These are phyloP conservation scores for Tenthredo distinguenda DNA, from an alignment of 2,888 invertebrate species.

Conservation along the genomic window DNA sequence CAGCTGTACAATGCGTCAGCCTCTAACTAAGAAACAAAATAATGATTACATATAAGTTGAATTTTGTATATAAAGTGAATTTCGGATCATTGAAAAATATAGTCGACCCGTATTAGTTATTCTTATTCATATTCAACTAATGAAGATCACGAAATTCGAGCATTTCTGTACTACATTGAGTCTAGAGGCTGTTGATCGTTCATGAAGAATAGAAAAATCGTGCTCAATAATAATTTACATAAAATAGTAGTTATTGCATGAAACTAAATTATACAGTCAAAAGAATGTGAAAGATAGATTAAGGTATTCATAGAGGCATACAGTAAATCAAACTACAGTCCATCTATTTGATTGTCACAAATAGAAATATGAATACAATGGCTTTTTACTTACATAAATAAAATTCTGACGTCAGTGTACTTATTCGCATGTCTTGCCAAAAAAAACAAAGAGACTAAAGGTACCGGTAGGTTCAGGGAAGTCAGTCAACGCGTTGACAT, in stretches of 20 bases:
- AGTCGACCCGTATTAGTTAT: background rate
- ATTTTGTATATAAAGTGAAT: background rate
- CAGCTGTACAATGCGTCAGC: slow-evolving; percentile 82
- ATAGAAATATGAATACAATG: background rate
- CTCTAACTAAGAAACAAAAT: slow-evolving; percentile 58
- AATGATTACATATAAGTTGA: background rate
- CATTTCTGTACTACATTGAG: background rate
- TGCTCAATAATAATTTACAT: background rate
- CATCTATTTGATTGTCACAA: background rate
- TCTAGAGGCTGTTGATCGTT: background rate
- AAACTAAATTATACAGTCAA: background rate
- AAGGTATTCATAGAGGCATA: background rate
- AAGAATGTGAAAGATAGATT: background rate
- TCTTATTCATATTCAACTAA: background rate
- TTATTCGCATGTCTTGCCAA: slow-evolving; percentile 5
- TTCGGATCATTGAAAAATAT: background rate
- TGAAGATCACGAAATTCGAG: background rate
- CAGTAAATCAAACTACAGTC: background rate
- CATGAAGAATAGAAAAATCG: background rate
- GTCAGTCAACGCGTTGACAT: background rate
- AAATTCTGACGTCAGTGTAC: background rate
- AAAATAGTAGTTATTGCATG: background rate
- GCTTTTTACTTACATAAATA: background rate
- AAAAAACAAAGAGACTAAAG: background rate
- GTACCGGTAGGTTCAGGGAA: background rate